A percentile compares a stretch with the other conserved stretches of the same genome.
Conservation (phyloP, 2,113 vertebrate species). For the Genyomyrus donnyi region DNA sequence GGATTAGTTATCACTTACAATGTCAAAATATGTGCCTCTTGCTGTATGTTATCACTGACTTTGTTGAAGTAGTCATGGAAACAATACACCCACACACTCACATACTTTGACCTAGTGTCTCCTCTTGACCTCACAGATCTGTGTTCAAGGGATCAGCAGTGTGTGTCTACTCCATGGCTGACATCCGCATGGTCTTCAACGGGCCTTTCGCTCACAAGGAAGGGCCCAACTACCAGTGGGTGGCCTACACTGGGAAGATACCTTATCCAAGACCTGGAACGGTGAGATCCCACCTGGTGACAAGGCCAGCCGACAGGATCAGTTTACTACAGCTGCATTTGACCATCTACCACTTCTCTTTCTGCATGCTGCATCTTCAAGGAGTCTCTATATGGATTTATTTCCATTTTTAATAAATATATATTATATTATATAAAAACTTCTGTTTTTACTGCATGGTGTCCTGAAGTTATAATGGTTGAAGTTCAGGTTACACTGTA, state of each 20-base stretch:
- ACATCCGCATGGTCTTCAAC: conserved; percentile 96
- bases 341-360: neutral
- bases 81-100: neutral
- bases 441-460: neutral
- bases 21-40: neutral
- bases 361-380: neutral
- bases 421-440: neutral
- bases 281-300: conserved; percentile 55
- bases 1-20: neutral
- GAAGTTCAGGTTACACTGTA: neutral
- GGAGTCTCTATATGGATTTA: neutral
- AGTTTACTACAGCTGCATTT: neutral
- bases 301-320: neutral
- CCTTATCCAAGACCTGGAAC: conserved; percentile 94
- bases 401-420: neutral
- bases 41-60: neutral
- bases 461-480: neutral
- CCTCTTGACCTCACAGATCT: conserved; percentile 57
- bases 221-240: conserved; percentile 97
- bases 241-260: conserved; percentile 94
- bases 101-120: neutral
- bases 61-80: neutral
- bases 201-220: conserved; percentile 97
- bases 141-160: conserved; percentile 95
- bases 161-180: conserved; percentile 95